Evolutionary conservation across 1,140 invertebrate genomes (phyloP).

Genomic region (Ceratitis capitata): DNA sequence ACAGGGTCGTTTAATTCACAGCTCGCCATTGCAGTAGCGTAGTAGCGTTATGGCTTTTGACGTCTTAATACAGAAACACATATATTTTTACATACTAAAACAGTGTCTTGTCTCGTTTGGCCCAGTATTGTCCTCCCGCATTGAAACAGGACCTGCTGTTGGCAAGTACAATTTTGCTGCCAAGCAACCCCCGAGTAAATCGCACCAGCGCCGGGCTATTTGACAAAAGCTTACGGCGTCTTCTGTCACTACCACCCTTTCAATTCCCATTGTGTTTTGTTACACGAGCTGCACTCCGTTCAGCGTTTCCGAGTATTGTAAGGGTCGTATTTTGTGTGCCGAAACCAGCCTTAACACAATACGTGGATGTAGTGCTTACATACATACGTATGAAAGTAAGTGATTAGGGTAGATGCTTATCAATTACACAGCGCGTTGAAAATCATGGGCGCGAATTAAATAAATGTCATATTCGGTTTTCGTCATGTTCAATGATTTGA

Average conservation of each 20-base stretch:
- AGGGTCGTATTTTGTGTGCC: neutral
- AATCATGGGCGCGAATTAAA: slow-evolving; percentile 65
- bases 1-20: slow-evolving; percentile 19
- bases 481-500: slow-evolving; percentile 48
- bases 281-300: neutral
- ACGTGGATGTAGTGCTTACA: neutral
- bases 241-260: slow-evolving; percentile 32
- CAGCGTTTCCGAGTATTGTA: neutral
- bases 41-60: slow-evolving; percentile 6
- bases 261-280: slow-evolving; percentile 27
- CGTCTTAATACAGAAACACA: neutral
- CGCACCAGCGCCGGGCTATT: neutral
- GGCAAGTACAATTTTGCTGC: neutral
- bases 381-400: neutral
- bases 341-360: neutral
- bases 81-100: neutral
- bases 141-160: slow-evolving; percentile 20
- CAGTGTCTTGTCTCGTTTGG: neutral
- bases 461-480: slow-evolving; percentile 62
- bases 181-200: neutral
- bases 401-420: slow-evolving; percentile 56
- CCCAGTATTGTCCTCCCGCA: neutral
- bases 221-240: neutral
- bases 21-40: slow-evolving; percentile 11
- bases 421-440: slow-evolving; percentile 62